Evolutionary conservation across 1,140 invertebrate species (phyloP), one percentile per base, ranked within the genome.

Genomic region (Bombus turneri): DNA sequence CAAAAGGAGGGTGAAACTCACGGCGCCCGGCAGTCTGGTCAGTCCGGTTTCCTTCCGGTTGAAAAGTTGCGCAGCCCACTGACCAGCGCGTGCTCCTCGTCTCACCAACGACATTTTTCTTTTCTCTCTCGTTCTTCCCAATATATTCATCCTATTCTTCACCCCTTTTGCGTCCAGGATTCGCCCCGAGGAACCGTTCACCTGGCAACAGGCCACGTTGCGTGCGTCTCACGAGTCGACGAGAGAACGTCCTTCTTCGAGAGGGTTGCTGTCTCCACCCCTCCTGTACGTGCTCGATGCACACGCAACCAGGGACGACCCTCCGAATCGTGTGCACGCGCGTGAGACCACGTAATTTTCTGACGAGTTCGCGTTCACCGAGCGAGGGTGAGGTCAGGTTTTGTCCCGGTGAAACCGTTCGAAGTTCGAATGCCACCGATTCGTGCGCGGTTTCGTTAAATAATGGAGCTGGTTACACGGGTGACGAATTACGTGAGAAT

Each of bases 1-100:
- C 64, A 68, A 91, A 90, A 89, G 59, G 28, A 62, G 90, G 88
- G 92, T 89, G 88, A 91, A 88, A 89, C 91, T 91, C 89, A 62
- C 87, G 93, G 93, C 93, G 94, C 92, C 93, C 88, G 91, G 90
- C 92, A 93, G 93, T 94, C 94, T 94, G 92, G 88, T 93, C 91
- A 82, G 88, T 91, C 91, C 88, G 90, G 90, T 93, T 92, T 87
- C 90, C 90, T 88, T 90, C 88, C 86, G 75, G 88, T 89, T 91
- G 85, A 86, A 92, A 92, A 91, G 87, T 91, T 91, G 86, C 47
- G 86, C 92, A 83, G 75, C 90, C 88, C 81, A 62, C 12, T n/a
- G 59, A 28, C 87, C 89, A 87, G 72, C 75, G 74, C 64, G 34
- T n/a, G 28, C 59, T 62, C 59, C 28, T 62, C 59, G 12, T 62